Conservation (phyloP, 2,888 invertebrate species). For the Flabesymbios commensalis region DNA sequence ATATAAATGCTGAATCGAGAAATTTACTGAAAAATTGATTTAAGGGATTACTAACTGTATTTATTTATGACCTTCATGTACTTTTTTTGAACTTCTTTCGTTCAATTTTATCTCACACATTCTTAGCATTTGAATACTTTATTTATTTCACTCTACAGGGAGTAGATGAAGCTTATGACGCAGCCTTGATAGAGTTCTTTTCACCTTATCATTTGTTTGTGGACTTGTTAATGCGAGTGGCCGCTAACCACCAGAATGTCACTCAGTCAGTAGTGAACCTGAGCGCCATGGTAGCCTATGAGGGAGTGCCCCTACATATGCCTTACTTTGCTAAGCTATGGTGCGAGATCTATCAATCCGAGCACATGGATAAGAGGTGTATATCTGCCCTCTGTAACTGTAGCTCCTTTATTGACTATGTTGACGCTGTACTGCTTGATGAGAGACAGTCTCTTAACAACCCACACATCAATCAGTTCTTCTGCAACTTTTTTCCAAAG, state of each 20-base stretch:
- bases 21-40: too few species aligned
- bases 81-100: too few species aligned
- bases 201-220: slow-evolving; percentile 87
- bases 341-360: slow-evolving; percentile 63
- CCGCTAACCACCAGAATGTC: slow-evolving; percentile 84
- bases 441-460: slow-evolving; percentile 85
- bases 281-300: slow-evolving; percentile 86
- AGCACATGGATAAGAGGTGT: slow-evolving; percentile 80
- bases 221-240: slow-evolving; percentile 83
- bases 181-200: slow-evolving; percentile 77
- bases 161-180: slow-evolving; percentile 77
- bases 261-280: slow-evolving; percentile 64
- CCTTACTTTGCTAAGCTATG: slow-evolving; percentile 89
- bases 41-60: too few species aligned
- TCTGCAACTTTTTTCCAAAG: slow-evolving; percentile 88
- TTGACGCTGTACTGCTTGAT: slow-evolving; percentile 85
- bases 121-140: not conserved
- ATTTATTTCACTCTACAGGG: slow-evolving; percentile 63
- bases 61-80: too few species aligned
- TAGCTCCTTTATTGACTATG: slow-evolving; percentile 83
- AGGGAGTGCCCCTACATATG: slow-evolving; percentile 86
- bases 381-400: slow-evolving; percentile 80
- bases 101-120: too few species aligned
- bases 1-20: too few species aligned
- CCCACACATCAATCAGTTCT: slow-evolving; percentile 82